Percentiles rank a stretch among this genome's conserved stretches.
Conservation (phyloP, 2,113 vertebrate species). For the Enhydra lutris region DNA sequence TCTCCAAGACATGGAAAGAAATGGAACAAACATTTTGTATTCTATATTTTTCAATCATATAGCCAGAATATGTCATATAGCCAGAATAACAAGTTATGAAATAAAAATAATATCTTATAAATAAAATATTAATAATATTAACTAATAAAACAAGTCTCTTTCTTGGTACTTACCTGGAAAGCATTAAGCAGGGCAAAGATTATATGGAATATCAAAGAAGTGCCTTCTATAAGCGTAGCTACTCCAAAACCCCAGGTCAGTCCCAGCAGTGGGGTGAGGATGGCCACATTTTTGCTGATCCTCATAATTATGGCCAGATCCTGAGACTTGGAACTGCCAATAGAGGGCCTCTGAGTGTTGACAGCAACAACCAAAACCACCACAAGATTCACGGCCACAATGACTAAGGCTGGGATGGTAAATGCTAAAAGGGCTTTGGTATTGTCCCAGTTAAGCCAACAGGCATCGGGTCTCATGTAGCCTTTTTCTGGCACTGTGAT, state of each 20-base stretch:
- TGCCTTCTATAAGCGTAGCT: conserved; percentile 74
- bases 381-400: conserved; percentile 87
- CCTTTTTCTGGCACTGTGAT: conserved; percentile 80
- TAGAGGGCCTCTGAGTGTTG: conserved; percentile 84
- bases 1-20: neutral
- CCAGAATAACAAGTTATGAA: neutral
- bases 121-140: neutral
- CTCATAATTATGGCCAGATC: conserved; percentile 78
- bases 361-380: conserved; percentile 86
- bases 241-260: conserved; percentile 92
- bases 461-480: conserved; percentile 82
- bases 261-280: conserved; percentile 90
- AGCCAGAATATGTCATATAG: neutral
- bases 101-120: neutral
- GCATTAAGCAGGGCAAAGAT: conserved; percentile 88
- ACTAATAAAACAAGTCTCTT: neutral
- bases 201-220: conserved; percentile 72
- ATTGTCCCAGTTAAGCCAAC: conserved; percentile 91
- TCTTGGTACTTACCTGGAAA: conserved; percentile 85
- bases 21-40: neutral
- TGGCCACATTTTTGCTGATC: conserved; percentile 86
- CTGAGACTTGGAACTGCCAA: conserved; percentile 83
- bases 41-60: neutral
- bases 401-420: conserved; percentile 86
- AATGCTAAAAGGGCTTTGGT: conserved; percentile 89